A percentile compares a stretch with the other conserved stretches of the same genome.
phyloP scores from a whole-genome alignment of 2,113 vertebrate species.

The Verasper variegatus region DNA sequence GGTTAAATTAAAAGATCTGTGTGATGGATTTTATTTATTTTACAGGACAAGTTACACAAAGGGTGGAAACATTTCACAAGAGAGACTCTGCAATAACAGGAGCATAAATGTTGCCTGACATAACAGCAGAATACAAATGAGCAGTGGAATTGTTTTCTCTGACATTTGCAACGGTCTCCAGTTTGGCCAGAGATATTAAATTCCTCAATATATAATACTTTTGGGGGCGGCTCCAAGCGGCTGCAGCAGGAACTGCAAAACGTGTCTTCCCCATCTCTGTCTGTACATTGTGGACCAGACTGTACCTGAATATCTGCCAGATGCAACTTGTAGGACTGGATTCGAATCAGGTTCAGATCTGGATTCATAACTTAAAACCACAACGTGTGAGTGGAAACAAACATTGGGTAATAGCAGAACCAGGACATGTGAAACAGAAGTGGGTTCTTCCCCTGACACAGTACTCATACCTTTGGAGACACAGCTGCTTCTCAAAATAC shows the following conservation, averaged over 20 bases:
- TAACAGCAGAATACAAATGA: background rate
- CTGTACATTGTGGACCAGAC: too few relatives aligned
- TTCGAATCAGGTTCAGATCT: background rate
- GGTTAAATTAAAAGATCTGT: too few relatives aligned
- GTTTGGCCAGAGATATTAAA: background rate
- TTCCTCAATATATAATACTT: background rate
- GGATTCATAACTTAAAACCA: too few relatives aligned
- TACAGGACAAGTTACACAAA: too few relatives aligned
- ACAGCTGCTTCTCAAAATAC: constrained; percentile 82
- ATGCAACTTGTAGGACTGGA: too few relatives aligned
- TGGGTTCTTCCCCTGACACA: constrained; percentile 52
- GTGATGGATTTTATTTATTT: too few relatives aligned
- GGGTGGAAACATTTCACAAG: background rate
- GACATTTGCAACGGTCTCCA: background rate
- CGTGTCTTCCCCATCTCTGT: background rate
- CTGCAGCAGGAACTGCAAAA: background rate
- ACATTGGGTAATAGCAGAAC: constrained; percentile 6
- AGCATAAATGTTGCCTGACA: background rate
- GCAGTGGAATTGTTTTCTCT: background rate
- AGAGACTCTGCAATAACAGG: background rate
- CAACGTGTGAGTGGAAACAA: background rate
- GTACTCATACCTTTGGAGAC: constrained; percentile 62
- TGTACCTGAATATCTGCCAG: too few relatives aligned
- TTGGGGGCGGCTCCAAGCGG: background rate
- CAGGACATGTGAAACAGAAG: constrained; percentile 42